A percentile compares a stretch with the other conserved stretches of the same genome.
Evolutionary conservation across 2,888 invertebrate species (phyloP).

Genomic region (Spisula solida): DNA sequence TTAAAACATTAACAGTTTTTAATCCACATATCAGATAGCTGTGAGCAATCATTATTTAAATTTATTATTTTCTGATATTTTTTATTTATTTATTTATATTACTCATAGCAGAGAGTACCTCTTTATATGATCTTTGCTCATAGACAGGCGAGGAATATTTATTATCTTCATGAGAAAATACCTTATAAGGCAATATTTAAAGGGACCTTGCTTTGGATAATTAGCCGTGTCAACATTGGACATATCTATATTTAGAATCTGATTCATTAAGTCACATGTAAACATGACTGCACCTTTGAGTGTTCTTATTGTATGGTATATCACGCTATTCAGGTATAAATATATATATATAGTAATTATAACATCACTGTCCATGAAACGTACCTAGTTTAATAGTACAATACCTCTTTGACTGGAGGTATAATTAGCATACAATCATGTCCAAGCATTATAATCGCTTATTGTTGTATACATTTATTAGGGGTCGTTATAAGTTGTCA

Average conservation of each 20-base stretch:
- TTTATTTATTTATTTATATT: not conserved
- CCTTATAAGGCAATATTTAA: constrained; percentile 13
- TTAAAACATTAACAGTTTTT: not conserved
- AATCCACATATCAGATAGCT: not conserved
- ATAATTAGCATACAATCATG: too few species aligned
- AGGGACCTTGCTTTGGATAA: not conserved
- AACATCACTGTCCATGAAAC: too few species aligned
- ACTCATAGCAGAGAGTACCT: too few species aligned
- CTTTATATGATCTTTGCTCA: too few species aligned
- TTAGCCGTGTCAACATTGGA: not conserved
- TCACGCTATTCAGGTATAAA: not conserved
- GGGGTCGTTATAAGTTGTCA: too few species aligned
- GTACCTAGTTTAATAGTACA: too few species aligned
- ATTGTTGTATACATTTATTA: too few species aligned
- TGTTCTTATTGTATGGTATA: not conserved
- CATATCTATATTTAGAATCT: constrained; percentile 22
- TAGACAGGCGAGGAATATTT: not conserved
- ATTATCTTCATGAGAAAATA: not conserved
- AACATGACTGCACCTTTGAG: not conserved
- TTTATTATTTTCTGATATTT: not conserved
- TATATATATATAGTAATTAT: too few species aligned
- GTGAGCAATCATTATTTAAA: not conserved
- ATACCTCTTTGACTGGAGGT: too few species aligned
- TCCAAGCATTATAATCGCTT: too few species aligned
- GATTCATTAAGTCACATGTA: constrained; percentile 17